phyloP scores from a whole-genome alignment of 2,113 vertebrate species.

The Boulengeromyrus knoepffleri region DNA sequence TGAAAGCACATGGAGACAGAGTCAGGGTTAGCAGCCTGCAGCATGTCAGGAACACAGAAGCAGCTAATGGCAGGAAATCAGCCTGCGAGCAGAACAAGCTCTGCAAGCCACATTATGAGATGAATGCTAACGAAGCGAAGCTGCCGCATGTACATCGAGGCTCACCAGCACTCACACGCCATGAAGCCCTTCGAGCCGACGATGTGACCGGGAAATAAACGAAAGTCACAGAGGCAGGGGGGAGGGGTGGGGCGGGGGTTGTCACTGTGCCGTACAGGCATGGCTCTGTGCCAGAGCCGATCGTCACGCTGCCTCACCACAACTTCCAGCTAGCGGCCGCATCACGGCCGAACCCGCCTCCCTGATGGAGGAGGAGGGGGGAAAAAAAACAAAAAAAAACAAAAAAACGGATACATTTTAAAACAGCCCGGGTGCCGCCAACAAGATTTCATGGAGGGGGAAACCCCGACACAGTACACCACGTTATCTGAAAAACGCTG shows the following conservation, averaged over 20 bases:
- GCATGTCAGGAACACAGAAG: neutral
- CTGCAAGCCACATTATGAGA: neutral
- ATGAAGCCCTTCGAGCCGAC: neutral
- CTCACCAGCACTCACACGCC: neutral
- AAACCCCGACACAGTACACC: neutral
- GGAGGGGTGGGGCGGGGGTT: neutral
- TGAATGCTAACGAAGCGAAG: neutral
- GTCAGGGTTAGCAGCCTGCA: neutral
- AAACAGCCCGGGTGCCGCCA: neutral
- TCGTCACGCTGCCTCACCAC: neutral
- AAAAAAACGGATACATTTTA: neutral
- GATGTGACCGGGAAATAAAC: neutral
- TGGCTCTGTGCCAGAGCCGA: neutral
- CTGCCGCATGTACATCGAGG: neutral
- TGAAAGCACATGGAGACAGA: constrained; percentile 39
- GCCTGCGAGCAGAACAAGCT: neutral
- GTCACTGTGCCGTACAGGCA: neutral
- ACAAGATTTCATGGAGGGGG: neutral
- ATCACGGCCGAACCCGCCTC: neutral
- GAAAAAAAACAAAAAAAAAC: neutral
- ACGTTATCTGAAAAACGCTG: neutral
- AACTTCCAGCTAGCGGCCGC: neutral
- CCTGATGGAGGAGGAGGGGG: neutral
- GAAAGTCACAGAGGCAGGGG: neutral
- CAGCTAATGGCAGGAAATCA: neutral